Base-by-base conservation (phyloP, 2,797 vertebrate genomes). In the Enteromius paludinosus region DNA sequence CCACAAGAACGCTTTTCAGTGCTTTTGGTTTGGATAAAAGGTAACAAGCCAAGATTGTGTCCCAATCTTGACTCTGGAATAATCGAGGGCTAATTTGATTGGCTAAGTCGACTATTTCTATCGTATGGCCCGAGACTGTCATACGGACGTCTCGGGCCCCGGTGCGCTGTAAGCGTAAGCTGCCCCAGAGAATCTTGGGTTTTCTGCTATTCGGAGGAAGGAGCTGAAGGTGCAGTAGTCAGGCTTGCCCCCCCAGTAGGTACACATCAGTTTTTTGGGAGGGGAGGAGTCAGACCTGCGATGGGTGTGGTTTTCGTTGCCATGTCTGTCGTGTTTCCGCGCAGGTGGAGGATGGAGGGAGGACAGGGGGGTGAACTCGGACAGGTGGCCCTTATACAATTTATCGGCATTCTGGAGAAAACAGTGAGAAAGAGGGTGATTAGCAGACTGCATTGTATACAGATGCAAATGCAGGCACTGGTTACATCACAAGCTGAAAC, bases 61-160 rank as follows among this genome's bases (percentile, higher is more conserved):
- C 38, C 25, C 8, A 59, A 38, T 69, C n/a, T 62, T 47, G 43
- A 71, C 45, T 38, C 17, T 23, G 38, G 64, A 18, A 80, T 61
- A 62, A 72, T 41, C 47, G 7, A 45, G 74, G 61, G 49, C 77
- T 66, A 65, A 75, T 59, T 71, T 11, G 35, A 68, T 65, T 33
- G 33, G 68, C 47, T n/a, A n/a, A 33, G 35, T 35, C 38, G 25
- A 64, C 78, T 28, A 47, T 64, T 61, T 82, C 10, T 79, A 38
- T 83, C 7, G 30, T 0, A 18, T 2, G 54, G 54, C 54, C 54
- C 54, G 52, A 45, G 45, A 81, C 41, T 1, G 59, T 87, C 93
- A 98, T 80, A 97, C 94, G 4, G 95, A 93, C 11, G 97, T 97
- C 92, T 97, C 97, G 78, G 94, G 92, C 88, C 95, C 95, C 41